These are phyloP conservation scores for Oeneis ivallda DNA, from an alignment of 2,888 invertebrate genomes.

Conservation along the genomic window DNA sequence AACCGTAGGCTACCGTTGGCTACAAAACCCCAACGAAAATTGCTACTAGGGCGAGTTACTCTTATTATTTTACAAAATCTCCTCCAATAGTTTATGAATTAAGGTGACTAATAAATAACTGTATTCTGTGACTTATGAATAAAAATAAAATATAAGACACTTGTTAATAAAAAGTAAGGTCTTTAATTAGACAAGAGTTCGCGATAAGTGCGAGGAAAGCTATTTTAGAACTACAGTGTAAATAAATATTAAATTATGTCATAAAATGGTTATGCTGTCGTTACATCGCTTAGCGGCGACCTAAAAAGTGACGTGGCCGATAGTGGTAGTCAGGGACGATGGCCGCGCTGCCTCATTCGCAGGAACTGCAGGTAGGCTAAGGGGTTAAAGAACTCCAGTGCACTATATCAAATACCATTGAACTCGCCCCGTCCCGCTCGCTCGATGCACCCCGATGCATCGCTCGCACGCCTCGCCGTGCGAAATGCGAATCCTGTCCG, in stretches of 20 bases:
- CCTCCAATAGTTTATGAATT: no score
- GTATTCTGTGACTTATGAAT: no score
- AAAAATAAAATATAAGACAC: neutral
- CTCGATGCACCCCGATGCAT: slow-evolving; percentile 69
- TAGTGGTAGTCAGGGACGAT: slow-evolving; percentile 79
- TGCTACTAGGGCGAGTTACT: no score
- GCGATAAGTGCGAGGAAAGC: slow-evolving; percentile 24
- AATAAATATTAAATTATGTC: slow-evolving; percentile 35
- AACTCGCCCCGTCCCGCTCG: slow-evolving; percentile 72
- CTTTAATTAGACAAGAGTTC: neutral
- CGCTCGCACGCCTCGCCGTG: slow-evolving; percentile 69
- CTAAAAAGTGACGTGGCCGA: slow-evolving; percentile 77
- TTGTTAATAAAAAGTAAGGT: neutral
- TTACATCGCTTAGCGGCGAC: slow-evolving; percentile 68
- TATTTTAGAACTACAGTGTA: slow-evolving; percentile 26
- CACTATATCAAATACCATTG: slow-evolving; percentile 82
- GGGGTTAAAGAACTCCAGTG: slow-evolving; percentile 81
- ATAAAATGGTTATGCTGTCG: slow-evolving; percentile 52
- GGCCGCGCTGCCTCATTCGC: slow-evolving; percentile 80
- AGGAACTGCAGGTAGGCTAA: slow-evolving; percentile 81
- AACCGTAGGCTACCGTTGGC: no score
- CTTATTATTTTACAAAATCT: no score
- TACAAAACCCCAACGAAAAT: no score
- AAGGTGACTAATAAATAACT: no score
- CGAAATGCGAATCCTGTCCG: slow-evolving; percentile 80